phyloP scores from a whole-genome alignment of 1,140 invertebrate genomes.

The Teleopsis dalmanni region DNA sequence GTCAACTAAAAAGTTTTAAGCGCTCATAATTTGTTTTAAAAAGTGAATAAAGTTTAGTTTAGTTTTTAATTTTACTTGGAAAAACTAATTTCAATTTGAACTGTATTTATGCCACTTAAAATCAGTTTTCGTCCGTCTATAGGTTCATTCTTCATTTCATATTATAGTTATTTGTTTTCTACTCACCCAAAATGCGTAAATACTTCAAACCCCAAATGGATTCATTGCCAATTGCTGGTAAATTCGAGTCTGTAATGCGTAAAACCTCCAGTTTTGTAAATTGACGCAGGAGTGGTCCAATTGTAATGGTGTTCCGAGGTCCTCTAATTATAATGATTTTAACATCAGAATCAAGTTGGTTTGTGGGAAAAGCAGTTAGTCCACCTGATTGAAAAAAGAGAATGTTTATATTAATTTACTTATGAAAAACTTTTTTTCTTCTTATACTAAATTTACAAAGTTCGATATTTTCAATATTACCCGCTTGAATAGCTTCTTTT shows the following conservation, averaged over 20 bases:
- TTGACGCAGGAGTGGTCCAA: conserved; percentile 60
- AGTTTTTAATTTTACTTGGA: too few species aligned
- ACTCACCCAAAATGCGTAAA: conserved; percentile 53
- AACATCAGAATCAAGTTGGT: conserved; percentile 53
- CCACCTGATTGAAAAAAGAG: conserved; percentile 51
- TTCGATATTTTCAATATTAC: too few species aligned
- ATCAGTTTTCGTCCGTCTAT: too few species aligned
- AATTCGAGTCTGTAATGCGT: conserved; percentile 64
- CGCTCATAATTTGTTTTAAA: too few species aligned
- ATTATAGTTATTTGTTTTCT: conserved; percentile 7
- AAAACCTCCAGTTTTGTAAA: conserved; percentile 64
- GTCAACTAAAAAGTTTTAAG: too few species aligned
- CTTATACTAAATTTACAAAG: too few species aligned
- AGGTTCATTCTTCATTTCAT: neutral
- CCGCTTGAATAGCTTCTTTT: too few species aligned
- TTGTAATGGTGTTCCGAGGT: conserved; percentile 61
- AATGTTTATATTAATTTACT: too few species aligned
- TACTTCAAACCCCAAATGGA: conserved; percentile 69
- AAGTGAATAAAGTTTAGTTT: too few species aligned
- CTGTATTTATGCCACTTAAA: too few species aligned
- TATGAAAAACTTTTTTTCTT: too few species aligned
- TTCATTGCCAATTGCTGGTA: conserved; percentile 69
- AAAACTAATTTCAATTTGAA: too few species aligned
- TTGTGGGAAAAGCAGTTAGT: conserved; percentile 53
- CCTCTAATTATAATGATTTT: conserved; percentile 64